Evolutionary conservation across 2,888 invertebrate species (phyloP), one percentile per base, ranked within the genome.

Genomic region (Rhagonycha fulva): DNA sequence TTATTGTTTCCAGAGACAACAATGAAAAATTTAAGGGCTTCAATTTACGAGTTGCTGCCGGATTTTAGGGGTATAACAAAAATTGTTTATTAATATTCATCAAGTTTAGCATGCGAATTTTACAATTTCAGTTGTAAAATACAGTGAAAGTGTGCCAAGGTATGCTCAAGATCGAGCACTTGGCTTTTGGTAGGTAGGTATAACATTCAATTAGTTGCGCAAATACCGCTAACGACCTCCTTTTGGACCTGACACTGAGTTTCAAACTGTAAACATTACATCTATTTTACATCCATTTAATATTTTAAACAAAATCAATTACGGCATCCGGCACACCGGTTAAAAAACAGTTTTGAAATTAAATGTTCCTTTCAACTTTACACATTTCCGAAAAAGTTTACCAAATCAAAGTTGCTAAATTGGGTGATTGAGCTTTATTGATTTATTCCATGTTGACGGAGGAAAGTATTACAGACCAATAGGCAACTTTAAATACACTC

Each of bases 131-230:
- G 77, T 80, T 83, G 83, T 73, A 19, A 19, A 19, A 19, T 19
- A 19, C 19, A 83, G 83, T 83, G 83, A 83, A 83, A 83, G 83
- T 83, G 81, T 83, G 83, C 83, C 83, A 83, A 83, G 83, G 83
- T 83, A 75, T 79, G 76, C 66, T 74, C 77, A 72, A 76, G 76
- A 78, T 75, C 68, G 71, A 76, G 76, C 74, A 71, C 72, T 79
- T 70, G 71, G 68, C 72, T 75, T 28, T 28, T 24, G 30, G 71
- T 73, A 63, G 72, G 76, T 76, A 80, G 78, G 79, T 82, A 80
- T 68, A 70, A 78, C 69, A 77, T 76, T 74, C 77, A 76, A 78
- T 77, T 71, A 72, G 78, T 82, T 83, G 81, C 83, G 83, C 80
- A 83, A 83, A 81, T 80, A 81, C 80, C 80, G 81, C 80, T 80